phyloP scores from a whole-genome alignment of 2,888 invertebrate species.

The Coelogynopora nodosa region DNA sequence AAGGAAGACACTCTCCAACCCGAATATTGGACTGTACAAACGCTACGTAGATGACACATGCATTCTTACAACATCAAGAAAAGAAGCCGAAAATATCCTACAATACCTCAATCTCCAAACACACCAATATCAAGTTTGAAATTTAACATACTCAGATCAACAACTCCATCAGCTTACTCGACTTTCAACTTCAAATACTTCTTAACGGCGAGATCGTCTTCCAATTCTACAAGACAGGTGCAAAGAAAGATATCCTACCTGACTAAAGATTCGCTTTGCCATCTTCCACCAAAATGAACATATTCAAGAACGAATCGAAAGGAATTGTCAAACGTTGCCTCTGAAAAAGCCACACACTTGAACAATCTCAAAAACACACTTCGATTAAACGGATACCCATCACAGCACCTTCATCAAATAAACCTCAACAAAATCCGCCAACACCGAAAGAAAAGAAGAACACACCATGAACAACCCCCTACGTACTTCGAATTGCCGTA shows the following conservation, averaged over 20 bases:
- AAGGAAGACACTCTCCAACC: neutral
- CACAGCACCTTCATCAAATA: neutral
- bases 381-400: neutral
- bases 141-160: neutral
- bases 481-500: neutral
- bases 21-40: neutral
- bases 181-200: neutral
- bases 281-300: neutral
- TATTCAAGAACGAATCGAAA: neutral
- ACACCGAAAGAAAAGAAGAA: neutral
- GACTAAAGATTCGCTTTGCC: neutral
- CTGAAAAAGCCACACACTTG: neutral
- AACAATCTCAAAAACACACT: neutral
- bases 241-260: neutral
- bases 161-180: neutral
- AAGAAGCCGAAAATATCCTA: neutral
- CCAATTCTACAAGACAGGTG: neutral
- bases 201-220: neutral
- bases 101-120: neutral
- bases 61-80: neutral
- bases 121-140: neutral
- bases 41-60: too few relatives aligned
- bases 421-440: neutral
- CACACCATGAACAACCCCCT: too few relatives aligned
- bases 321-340: neutral